Evolutionary conservation across 2,888 invertebrate genomes (phyloP), one percentile per base, ranked within the genome.

Genomic region (Drosophila stalkeri): DNA sequence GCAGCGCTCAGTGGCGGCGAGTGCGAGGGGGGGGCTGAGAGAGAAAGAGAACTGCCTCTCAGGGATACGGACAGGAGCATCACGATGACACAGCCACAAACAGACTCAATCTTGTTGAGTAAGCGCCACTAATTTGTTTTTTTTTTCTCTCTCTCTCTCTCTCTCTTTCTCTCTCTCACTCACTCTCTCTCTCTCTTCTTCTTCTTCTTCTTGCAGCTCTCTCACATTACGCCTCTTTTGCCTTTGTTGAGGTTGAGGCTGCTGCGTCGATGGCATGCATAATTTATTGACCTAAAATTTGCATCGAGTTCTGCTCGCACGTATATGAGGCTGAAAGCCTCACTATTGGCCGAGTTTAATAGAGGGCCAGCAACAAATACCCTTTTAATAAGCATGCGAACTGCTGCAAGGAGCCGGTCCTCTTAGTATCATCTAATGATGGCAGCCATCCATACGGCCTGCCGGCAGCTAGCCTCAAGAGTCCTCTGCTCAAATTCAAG

Each of bases 121-220:
- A 86, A 87, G 86, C 82, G 69, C 80, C 88, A 87, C 77, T 86
- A 89, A 86, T 86, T 86, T 86, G 90, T 83, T 87, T 83, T 83
- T 55, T 55, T n/a, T 39, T n/a, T 27, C 12, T 5, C 16, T 16
- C 39, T 11, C 35, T 35, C 11, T 35, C 33, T 35, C 33, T 37
- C 35, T 4, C 12, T 35, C 12, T 37, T 14, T 14, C 14, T 12
- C 37, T 54, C 11, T 39, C 7, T 7, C 39, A 23, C 18, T 37
- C 14, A 2, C 6, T 23, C 18, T 37, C 4, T 14, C 37, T 23
- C n/a, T 5, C 5, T 8, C 16, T 20, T 20, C 14, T 33, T 49
- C 39, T 16, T 35, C 35, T 5, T n/a, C 79, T 72, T 20, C 67
- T 55, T 46, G 16, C 44, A 39, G 47, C 18, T 33, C 37, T 20